Conservation (phyloP, 2,888 invertebrate species). For the Bhutanitis thaidina region DNA sequence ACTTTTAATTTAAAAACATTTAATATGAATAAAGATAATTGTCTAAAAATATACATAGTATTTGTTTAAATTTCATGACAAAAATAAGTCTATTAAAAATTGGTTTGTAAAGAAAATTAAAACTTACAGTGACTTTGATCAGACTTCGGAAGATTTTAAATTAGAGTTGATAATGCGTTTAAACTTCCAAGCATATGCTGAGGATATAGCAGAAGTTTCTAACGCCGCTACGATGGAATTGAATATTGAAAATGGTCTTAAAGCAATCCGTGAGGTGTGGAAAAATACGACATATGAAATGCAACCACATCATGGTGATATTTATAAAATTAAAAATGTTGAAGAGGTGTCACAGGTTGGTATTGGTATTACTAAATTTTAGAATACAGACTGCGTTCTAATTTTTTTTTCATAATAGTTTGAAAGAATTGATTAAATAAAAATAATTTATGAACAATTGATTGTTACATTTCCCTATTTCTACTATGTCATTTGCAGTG, state of each 20-base stretch:
- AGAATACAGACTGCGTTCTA: background rate
- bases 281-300: constrained; percentile 85
- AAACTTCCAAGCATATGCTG: constrained; percentile 90
- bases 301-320: constrained; percentile 83
- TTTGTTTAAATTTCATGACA: too few relatives aligned
- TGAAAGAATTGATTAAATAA: too few relatives aligned
- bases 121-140: constrained; percentile 84
- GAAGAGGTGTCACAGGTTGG: constrained; percentile 88
- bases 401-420: background rate
- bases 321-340: constrained; percentile 85
- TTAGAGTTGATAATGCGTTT: constrained; percentile 88
- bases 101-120: too few relatives aligned
- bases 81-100: background rate
- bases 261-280: constrained; percentile 86
- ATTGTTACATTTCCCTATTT: too few relatives aligned
- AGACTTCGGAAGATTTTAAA: constrained; percentile 88
- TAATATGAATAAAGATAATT: background rate
- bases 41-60: too few relatives aligned
- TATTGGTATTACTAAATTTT: background rate
- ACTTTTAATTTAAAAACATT: too few relatives aligned
- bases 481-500: too few relatives aligned
- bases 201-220: constrained; percentile 91
- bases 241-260: constrained; percentile 89
- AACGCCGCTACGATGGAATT: constrained; percentile 94
- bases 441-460: too few relatives aligned